Evolutionary conservation across 2,113 vertebrate species (phyloP).

Genomic region (Poeciliopsis retropinna): DNA sequence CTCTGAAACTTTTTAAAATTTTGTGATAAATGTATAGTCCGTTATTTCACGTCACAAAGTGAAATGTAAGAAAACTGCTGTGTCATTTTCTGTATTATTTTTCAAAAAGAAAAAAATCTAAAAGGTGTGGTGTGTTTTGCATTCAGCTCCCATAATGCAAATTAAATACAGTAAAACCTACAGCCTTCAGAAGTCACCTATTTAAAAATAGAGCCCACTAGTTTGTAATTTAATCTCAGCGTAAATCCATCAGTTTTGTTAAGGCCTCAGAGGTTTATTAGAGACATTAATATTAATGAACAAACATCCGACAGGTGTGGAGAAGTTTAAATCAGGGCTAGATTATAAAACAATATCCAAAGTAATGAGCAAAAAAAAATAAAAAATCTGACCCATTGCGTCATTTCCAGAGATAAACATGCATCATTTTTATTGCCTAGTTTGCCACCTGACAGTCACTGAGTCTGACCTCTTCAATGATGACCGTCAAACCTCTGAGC

Average conservation of each 20-base stretch:
- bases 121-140: background rate
- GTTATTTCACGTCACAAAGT: background rate
- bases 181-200: background rate
- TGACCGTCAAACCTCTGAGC: slow-evolving; percentile 34
- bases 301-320: no score
- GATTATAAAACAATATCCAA: no score
- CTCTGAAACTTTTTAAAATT: background rate
- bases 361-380: no score
- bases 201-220: background rate
- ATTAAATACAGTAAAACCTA: background rate
- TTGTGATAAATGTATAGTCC: background rate
- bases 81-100: no score
- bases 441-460: slow-evolving; percentile 27
- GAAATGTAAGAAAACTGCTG: background rate
- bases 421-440: background rate
- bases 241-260: no score
- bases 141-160: background rate
- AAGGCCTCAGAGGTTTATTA: no score
- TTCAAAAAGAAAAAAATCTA: no score
- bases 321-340: no score
- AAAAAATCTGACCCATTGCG: background rate
- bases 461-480: slow-evolving; percentile 17
- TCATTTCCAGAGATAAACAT: background rate
- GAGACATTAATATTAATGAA: no score
- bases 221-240: no score